Conservation (phyloP, 2,113 vertebrate genomes). For the Elaphurus davidianus region DNA sequence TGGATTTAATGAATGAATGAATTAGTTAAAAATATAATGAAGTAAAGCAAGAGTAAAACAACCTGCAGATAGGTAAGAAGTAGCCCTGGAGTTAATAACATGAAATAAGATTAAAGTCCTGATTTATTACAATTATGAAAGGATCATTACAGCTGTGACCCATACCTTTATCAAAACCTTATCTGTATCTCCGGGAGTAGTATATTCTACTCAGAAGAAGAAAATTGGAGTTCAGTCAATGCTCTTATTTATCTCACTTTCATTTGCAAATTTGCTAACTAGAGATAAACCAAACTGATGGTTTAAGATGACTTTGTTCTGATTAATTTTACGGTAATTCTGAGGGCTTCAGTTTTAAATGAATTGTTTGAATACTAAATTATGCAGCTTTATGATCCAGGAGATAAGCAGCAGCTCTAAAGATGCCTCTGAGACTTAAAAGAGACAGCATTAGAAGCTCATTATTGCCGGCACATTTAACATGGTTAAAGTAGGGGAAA, state of each 20-base stretch:
- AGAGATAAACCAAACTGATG: constrained; percentile 66
- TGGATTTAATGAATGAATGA: constrained; percentile 39
- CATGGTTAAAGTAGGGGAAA: constrained; percentile 87
- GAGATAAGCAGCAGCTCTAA: constrained; percentile 86
- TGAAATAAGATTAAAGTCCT: constrained; percentile 42
- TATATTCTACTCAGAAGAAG: background rate
- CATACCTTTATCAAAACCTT: background rate
- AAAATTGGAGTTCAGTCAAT: background rate
- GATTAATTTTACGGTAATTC: constrained; percentile 83
- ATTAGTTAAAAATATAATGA: background rate
- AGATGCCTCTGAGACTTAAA: constrained; percentile 86
- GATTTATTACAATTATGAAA: constrained; percentile 20
- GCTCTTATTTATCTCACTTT: constrained; percentile 63
- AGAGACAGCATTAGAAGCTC: constrained; percentile 86
- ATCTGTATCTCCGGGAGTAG: background rate
- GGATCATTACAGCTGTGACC: background rate
- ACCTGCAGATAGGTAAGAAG: background rate
- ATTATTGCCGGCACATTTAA: constrained; percentile 88
- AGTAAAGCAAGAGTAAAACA: background rate
- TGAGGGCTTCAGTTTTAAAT: constrained; percentile 83
- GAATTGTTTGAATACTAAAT: constrained; percentile 89
- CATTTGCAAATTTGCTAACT: constrained; percentile 69
- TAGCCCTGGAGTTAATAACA: constrained; percentile 47
- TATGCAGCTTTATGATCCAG: constrained; percentile 88
- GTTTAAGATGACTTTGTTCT: constrained; percentile 76